Base-by-base conservation (phyloP, 2,888 invertebrate species). In the Caenorhabditis zanzibari region DNA sequence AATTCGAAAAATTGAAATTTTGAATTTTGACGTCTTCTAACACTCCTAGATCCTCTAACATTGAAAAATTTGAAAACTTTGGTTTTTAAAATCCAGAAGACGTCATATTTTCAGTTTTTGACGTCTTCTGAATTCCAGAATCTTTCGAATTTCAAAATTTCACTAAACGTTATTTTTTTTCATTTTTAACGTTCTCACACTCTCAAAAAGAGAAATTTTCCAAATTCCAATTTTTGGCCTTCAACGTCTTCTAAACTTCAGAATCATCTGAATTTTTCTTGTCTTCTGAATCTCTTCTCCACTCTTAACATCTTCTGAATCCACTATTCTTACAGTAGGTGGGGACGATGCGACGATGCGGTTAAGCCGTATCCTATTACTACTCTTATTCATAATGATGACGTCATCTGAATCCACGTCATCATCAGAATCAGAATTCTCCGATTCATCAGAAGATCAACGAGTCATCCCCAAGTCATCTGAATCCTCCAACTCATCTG, bases 311-410 rank as follows among this genome's bases (percentile, higher is more conserved):
- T 54, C 54, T 54, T 54, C 54, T 24, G 2, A 14, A 22, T 2
- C 16, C 47, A 9, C 16, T 2, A 44, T 47, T 41, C 22, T 66
- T 66, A 32, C 68, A 68, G 68, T 61, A 38, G 22, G 38, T 35
- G 49, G 32, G 32, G 49, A n/a, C n/a, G 35, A 68, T 54, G 66
- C 68, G 32, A 63, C 44, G 44, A 68, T 68, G 68, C 68, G 38
- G 38, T 68, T 68, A 68, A 54, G 24, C 54, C 68, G 24, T 52
- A 26, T 66, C 52, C 19, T 66, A 14, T 10, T 68, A 14, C 24
- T 68, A 54, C n/a, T 68, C 16, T 44, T 44, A 44, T 63, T 26
- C 26, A 28, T 63, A n/a, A 63, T 66, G 35, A 49, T 35, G 52
- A 52, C 66, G 52, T 52, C 66, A 59, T 58, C 47, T n/a, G 47